A percentile compares a stretch with the other conserved stretches of the same genome.
phyloP scores from a whole-genome alignment of 2,888 invertebrate genomes.

The Micoletzkya japonica region DNA sequence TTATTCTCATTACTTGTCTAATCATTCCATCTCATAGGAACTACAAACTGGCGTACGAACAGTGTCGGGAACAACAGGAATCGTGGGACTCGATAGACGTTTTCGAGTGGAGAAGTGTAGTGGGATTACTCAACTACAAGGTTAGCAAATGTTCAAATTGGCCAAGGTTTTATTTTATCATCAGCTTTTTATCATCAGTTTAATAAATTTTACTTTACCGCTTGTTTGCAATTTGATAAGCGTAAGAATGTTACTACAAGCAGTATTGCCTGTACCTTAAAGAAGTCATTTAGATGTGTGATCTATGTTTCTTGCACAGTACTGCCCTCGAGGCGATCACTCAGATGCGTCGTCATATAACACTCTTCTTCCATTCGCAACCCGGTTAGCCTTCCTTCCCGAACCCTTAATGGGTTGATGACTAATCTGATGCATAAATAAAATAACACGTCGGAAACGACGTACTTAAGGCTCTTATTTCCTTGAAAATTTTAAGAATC shows the following conservation, averaged over 20 bases:
- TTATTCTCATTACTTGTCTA: constrained; percentile 30
- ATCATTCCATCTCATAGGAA: constrained; percentile 64
- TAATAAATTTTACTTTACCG: too few relatives aligned
- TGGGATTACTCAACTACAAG: constrained; percentile 92
- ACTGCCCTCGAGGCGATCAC: constrained; percentile 90
- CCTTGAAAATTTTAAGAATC: too few relatives aligned
- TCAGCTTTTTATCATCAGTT: too few relatives aligned
- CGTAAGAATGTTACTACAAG: too few relatives aligned
- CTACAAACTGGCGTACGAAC: constrained; percentile 82
- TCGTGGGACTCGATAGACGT: constrained; percentile 79
- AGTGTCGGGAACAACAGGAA: constrained; percentile 74
- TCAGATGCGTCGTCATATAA: constrained; percentile 82
- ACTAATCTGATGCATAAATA: too few relatives aligned
- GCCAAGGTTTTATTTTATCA: too few relatives aligned
- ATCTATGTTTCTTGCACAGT: constrained; percentile 84
- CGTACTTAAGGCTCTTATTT: too few relatives aligned
- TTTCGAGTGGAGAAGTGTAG: constrained; percentile 89
- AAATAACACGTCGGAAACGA: too few relatives aligned
- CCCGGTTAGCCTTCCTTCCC: constrained; percentile 62
- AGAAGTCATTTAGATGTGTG: constrained; percentile 74
- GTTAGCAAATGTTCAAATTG: constrained; percentile 50
- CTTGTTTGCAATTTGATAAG: too few relatives aligned
- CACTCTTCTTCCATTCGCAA: constrained; percentile 74
- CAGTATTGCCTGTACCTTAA: background rate
- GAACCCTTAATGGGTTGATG: too few relatives aligned